Percentiles rank a stretch among this genome's conserved stretches.
phyloP scores from a whole-genome alignment of 2,888 invertebrate species.

The Nasonovia ribisnigri region DNA sequence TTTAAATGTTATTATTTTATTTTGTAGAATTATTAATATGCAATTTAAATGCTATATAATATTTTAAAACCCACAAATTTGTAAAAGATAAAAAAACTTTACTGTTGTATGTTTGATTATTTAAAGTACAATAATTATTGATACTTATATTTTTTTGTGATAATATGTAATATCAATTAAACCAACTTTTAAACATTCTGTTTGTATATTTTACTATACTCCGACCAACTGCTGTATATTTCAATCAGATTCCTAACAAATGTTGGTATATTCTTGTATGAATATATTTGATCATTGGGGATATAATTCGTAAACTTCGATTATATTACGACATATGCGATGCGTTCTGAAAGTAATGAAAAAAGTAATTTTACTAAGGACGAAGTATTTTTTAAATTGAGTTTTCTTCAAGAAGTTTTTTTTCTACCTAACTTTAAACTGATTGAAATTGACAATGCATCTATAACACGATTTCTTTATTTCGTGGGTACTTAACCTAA shows the following conservation, averaged over 20 bases:
- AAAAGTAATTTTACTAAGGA: slow-evolving; percentile 40
- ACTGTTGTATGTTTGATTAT: background rate
- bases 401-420: slow-evolving; percentile 28
- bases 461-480: slow-evolving; percentile 13
- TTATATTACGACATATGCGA: slow-evolving; percentile 25
- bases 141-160: background rate
- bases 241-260: background rate
- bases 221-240: background rate
- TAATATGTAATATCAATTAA: background rate
- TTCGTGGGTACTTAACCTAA: slow-evolving; percentile 48
- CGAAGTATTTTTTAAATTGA: slow-evolving; percentile 41
- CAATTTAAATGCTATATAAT: background rate
- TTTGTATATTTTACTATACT: background rate
- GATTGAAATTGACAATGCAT: slow-evolving; percentile 49
- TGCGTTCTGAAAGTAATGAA: slow-evolving; percentile 26
- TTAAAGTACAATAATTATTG: background rate
- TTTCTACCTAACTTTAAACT: background rate
- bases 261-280: slow-evolving; percentile 13
- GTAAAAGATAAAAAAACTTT: background rate
- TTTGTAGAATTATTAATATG: background rate
- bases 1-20: background rate
- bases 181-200: background rate
- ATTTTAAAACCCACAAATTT: background rate
- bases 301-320: slow-evolving; percentile 22
- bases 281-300: background rate